Evolutionary conservation across 92 coral and sea anemone species (phyloP), one percentile per base, ranked within the genome.

Genomic region (Galaxea fascicularis): DNA sequence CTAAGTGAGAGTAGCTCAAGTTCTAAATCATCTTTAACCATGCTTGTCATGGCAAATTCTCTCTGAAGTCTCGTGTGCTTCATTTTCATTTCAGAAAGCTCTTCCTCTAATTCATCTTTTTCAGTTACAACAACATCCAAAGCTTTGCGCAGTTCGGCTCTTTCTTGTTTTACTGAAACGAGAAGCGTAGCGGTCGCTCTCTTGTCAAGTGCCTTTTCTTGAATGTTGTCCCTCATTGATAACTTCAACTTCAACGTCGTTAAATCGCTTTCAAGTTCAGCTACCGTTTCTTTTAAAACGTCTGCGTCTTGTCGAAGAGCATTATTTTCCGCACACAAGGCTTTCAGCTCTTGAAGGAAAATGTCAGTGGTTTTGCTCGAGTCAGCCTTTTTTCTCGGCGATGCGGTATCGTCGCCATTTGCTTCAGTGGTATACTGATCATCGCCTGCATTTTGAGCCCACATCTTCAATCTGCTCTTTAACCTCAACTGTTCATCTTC

Each of bases 71-170:
- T 89, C 24, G 45, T 76, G 79, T 86, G 79, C 53, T 91, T 87
- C 21, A 84, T 79, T 30, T 77, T 85, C 4, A 85, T 65, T 53
- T 73, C 94, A 57, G 24, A 74, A 4, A 87, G 76, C 47, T 94
- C 88, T 24, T 87, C 94, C 63, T 95, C 97, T 29, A 95, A 57
- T 77, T 93, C 94, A 79, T 89, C 94, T 35, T 87, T 94, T 58
- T 90, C 94, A 39, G 88, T 84, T 26, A 91, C 86, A 24, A 87
- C 72, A 8, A 25, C 81, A 11, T 95, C 87, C 72, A 95, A 65
- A 31, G 97, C 91, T 70, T 87, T 89, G 51, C 92, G 89, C 10
- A 97, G 77, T 49, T 97, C 98, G 52, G 93, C 97, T 63, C 97
- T 66, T 69, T 94, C 95, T 64, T 92, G 95, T 74, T 92, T 94